These are phyloP conservation scores for Danio tinwini DNA, from an alignment of 2,797 vertebrate genomes.

Conservation along the genomic window DNA sequence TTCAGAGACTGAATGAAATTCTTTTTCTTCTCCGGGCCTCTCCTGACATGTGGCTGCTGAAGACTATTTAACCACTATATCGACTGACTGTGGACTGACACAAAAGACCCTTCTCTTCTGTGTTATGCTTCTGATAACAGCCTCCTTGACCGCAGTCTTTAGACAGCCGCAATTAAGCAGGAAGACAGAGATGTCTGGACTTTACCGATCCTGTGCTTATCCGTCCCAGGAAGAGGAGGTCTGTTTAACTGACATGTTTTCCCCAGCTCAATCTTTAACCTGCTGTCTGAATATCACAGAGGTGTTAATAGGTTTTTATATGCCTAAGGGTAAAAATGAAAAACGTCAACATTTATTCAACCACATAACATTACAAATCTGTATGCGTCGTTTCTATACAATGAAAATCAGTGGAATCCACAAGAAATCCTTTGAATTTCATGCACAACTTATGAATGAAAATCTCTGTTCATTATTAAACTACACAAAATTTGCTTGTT, in stretches of 20 bases:
- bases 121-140: slow-evolving; percentile 16
- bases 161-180: slow-evolving; percentile 48
- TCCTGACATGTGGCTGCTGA: not conserved
- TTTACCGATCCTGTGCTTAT: slow-evolving; percentile 53
- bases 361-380: too few relatives aligned
- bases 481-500: not conserved
- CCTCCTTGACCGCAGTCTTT: not conserved
- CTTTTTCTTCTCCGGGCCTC: not conserved
- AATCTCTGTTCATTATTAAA: too few relatives aligned
- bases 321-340: too few relatives aligned
- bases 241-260: slow-evolving; percentile 36
- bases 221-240: slow-evolving; percentile 48
- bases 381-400: too few relatives aligned
- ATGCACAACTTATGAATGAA: too few relatives aligned
- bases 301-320: too few relatives aligned
- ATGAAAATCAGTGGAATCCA: too few relatives aligned
- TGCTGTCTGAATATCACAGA: not conserved
- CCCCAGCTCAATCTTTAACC: slow-evolving; percentile 21
- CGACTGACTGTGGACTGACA: slow-evolving; percentile 25
- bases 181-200: slow-evolving; percentile 17
- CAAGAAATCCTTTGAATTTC: too few relatives aligned
- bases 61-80: slow-evolving; percentile 7
- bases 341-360: too few relatives aligned
- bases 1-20: not conserved
- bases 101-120: not conserved